Evolutionary conservation across 1,140 invertebrate species (phyloP).

Genomic region (Lordiphosa clarofinis): DNA sequence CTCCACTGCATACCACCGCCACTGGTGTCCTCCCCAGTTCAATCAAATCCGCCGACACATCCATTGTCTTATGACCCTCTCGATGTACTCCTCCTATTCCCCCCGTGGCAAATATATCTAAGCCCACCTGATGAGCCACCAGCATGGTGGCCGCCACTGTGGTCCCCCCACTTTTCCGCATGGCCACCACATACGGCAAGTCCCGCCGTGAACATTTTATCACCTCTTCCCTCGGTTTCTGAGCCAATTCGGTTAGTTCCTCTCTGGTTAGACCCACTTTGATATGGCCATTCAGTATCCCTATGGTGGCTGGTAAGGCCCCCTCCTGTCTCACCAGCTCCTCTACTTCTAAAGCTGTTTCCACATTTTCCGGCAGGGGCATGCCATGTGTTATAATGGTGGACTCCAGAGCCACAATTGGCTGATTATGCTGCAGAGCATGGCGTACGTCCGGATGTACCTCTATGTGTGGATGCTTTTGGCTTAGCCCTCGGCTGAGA

Average conservation of each 20-base stretch:
- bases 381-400: constrained; percentile 99
- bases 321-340: constrained; percentile 87
- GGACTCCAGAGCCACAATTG: constrained; percentile 95
- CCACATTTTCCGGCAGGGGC: constrained; percentile 95
- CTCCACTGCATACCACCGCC: constrained; percentile 95
- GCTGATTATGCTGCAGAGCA: constrained; percentile 44
- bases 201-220: constrained; percentile 93
- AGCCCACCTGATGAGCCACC: constrained; percentile 88
- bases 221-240: constrained; percentile 65
- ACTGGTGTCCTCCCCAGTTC: constrained; percentile 93
- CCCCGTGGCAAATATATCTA: constrained; percentile 96
- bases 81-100: constrained; percentile 96
- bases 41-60: constrained; percentile 96
- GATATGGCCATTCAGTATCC: constrained; percentile 91
- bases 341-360: constrained; percentile 92
- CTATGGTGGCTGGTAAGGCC: constrained; percentile 96
- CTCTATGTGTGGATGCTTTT: constrained; percentile 22
- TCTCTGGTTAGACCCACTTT: constrained; percentile 87
- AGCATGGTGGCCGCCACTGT: constrained; percentile 97
- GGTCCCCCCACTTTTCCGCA: constrained; percentile 92
- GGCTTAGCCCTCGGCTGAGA: not conserved
- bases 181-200: constrained; percentile 88
- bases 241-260: constrained; percentile 84
- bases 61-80: constrained; percentile 89
- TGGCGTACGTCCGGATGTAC: constrained; percentile 61